Percentiles rank a stretch among this genome's conserved stretches.
Evolutionary conservation across 1,140 invertebrate genomes (phyloP).

Genomic region (Scaptomyza hsui): DNA sequence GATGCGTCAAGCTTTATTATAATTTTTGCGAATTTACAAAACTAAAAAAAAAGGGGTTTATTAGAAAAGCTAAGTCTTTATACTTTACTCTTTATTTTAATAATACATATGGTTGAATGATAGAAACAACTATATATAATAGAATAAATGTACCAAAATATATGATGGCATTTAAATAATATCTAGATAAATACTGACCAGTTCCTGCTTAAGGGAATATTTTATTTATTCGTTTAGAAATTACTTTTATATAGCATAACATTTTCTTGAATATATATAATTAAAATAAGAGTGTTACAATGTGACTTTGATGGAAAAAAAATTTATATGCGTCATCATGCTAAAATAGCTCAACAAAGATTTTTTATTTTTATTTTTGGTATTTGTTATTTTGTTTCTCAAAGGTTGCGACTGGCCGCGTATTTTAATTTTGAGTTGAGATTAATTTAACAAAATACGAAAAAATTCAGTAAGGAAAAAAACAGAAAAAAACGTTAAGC

Average conservation of each 20-base stretch:
- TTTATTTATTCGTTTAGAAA: too few species aligned
- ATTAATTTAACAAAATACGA: slow-evolving; percentile 69
- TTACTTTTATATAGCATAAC: too few species aligned
- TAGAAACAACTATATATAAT: too few species aligned
- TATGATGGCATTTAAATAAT: too few species aligned
- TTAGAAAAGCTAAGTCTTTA: too few species aligned
- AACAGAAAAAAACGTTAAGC: slow-evolving; percentile 35
- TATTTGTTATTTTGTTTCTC: slow-evolving; percentile 37
- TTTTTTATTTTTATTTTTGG: slow-evolving; percentile 9
- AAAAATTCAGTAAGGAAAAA: slow-evolving; percentile 26
- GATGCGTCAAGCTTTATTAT: slow-evolving; percentile 45
- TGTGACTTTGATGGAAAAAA: slow-evolving; percentile 28
- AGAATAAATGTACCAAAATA: too few species aligned
- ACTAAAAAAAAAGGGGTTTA: too few species aligned
- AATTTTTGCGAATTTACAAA: slow-evolving; percentile 7
- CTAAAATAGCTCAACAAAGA: slow-evolving; percentile 53
- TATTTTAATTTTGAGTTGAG: slow-evolving; percentile 46
- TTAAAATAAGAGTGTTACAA: background rate
- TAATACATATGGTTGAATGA: too few species aligned
- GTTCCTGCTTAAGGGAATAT: too few species aligned
- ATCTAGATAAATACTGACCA: too few species aligned
- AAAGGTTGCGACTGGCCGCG: slow-evolving; percentile 35
- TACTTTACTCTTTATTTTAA: too few species aligned
- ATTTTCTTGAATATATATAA: too few species aligned
- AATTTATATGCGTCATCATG: slow-evolving; percentile 50